phyloP scores from a whole-genome alignment of 2,797 vertebrate species.

The Lepus oiostolus region DNA sequence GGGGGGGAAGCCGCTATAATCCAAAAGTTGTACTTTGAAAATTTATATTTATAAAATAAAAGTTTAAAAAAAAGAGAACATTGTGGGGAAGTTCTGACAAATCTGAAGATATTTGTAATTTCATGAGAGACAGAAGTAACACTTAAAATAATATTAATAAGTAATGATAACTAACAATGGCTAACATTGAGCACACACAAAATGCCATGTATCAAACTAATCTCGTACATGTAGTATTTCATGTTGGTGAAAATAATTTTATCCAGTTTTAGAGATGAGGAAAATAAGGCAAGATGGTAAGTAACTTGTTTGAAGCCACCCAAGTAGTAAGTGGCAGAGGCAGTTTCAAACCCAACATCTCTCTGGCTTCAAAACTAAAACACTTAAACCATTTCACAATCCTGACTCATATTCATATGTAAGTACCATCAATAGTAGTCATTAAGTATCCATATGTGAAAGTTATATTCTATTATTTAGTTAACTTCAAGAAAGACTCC shows the following conservation, averaged over 20 bases:
- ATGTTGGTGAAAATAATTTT: conserved; percentile 48
- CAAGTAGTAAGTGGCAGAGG: not conserved
- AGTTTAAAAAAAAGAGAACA: not conserved
- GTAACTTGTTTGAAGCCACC: conserved; percentile 1
- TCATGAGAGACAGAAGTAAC: not conserved
- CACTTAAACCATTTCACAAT: conserved; percentile 43
- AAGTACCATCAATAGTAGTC: conserved; percentile 27
- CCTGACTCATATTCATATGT: not conserved
- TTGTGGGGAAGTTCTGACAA: conserved; percentile 16
- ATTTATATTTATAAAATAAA: no score
- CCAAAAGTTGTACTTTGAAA: no score
- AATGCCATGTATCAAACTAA: not conserved
- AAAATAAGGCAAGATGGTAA: conserved; percentile 36
- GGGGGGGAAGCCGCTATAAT: no score
- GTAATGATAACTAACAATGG: conserved; percentile 39
- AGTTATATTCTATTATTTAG: conserved; percentile 3
- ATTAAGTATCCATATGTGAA: conserved; percentile 34
- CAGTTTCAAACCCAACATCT: conserved; percentile 54
- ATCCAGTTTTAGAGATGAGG: conserved; percentile 52
- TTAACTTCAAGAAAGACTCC: conserved; percentile 64
- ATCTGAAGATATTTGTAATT: conserved; percentile 55
- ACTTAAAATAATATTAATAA: conserved; percentile 26
- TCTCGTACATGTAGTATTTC: conserved; percentile 12
- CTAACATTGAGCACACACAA: conserved; percentile 36
- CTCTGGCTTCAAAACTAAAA: conserved; percentile 23